Evolutionary conservation across 92 coral and sea anemone genomes (phyloP).

Genomic region (Pocillopora grandis): DNA sequence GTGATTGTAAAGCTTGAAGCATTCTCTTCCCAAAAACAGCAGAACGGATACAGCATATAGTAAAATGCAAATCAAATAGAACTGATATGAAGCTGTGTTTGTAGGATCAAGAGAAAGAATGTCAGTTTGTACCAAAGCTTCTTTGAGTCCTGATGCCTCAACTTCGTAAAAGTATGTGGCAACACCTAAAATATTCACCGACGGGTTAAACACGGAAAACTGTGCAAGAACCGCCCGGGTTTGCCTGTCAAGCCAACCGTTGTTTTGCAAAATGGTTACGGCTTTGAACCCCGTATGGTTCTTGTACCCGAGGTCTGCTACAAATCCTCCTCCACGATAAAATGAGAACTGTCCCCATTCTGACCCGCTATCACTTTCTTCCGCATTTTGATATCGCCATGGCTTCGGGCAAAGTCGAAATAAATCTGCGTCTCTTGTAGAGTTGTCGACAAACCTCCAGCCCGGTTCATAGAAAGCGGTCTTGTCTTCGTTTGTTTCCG

Average conservation of each 20-base stretch:
- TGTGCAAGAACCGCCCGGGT: slow-evolving; percentile 64
- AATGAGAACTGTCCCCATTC: slow-evolving; percentile 64
- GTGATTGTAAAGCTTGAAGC: slow-evolving; percentile 35
- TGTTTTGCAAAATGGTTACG: slow-evolving; percentile 33
- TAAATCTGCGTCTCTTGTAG: slow-evolving; percentile 18
- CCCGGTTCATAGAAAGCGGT: slow-evolving; percentile 21
- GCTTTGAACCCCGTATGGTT: slow-evolving; percentile 14
- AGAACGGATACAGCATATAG: slow-evolving; percentile 48
- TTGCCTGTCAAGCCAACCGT: slow-evolving; percentile 63
- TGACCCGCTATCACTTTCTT: slow-evolving; percentile 32
- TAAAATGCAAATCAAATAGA: slow-evolving; percentile 60
- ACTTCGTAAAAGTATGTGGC: slow-evolving; percentile 47
- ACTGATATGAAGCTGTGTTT: slow-evolving; percentile 56
- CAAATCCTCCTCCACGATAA: slow-evolving; percentile 31
- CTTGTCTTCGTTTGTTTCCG: slow-evolving; percentile 57
- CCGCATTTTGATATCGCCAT: slow-evolving; percentile 67
- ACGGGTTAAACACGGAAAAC: slow-evolving; percentile 64
- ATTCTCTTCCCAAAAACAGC: slow-evolving; percentile 48
- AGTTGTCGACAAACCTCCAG: slow-evolving; percentile 6
- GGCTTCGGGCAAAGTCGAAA: slow-evolving; percentile 67
- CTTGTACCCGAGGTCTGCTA: too few species aligned
- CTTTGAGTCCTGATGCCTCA: slow-evolving; percentile 50
- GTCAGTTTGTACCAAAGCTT: slow-evolving; percentile 43
- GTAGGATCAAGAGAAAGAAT: slow-evolving; percentile 48
- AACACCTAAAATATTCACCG: slow-evolving; percentile 32